A percentile compares a stretch with the other conserved stretches of the same genome.
Conservation (phyloP, 2,888 invertebrate genomes). For the Dryococelus australis region DNA sequence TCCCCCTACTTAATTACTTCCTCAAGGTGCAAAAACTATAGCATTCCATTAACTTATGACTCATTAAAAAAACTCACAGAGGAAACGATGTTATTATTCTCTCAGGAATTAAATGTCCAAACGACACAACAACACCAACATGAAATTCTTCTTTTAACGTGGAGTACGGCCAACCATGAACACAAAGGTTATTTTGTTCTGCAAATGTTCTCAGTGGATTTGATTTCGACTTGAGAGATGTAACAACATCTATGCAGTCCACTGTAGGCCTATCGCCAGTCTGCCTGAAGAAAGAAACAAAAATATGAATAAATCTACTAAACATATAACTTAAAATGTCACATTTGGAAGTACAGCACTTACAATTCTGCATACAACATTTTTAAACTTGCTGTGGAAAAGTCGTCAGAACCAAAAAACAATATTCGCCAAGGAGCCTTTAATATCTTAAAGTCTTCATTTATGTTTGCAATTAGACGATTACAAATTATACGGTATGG, state of each 20-base stretch:
- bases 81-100: slow-evolving; percentile 79
- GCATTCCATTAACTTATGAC: no score
- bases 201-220: slow-evolving; percentile 77
- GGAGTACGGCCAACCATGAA: slow-evolving; percentile 72
- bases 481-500: no score
- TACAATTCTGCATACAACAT: slow-evolving; percentile 73
- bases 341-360: slow-evolving; percentile 51
- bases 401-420: slow-evolving; percentile 88
- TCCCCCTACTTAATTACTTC: no score
- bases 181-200: slow-evolving; percentile 63
- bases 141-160: slow-evolving; percentile 68
- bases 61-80: slow-evolving; percentile 67
- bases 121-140: slow-evolving; percentile 90
- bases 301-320: not conserved
- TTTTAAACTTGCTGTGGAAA: slow-evolving; percentile 78
- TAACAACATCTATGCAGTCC: slow-evolving; percentile 72
- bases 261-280: slow-evolving; percentile 62
- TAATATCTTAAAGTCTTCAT: no score
- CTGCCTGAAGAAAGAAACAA: slow-evolving; percentile 60
- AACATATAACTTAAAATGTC: no score
- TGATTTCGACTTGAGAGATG: slow-evolving; percentile 67
- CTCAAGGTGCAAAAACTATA: no score
- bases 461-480: no score
- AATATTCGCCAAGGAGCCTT: slow-evolving; percentile 68
- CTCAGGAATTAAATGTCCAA: slow-evolving; percentile 88